These are phyloP conservation scores for Trichonephila clavata DNA, from an alignment of 1,140 invertebrate genomes.

Conservation along the genomic window DNA sequence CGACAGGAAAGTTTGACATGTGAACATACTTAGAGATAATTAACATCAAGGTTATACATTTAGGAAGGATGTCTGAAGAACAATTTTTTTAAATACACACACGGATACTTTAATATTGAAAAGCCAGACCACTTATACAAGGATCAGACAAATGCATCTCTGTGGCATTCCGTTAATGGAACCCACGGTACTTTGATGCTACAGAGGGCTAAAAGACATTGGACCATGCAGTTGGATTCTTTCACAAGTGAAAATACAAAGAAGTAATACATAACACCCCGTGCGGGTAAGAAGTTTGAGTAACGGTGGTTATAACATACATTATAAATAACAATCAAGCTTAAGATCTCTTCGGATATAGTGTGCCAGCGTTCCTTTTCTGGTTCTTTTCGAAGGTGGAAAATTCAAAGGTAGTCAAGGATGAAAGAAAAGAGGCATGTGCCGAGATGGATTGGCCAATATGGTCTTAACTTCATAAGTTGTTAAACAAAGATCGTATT, in stretches of 20 bases:
- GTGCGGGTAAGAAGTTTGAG: background rate
- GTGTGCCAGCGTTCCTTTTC: background rate
- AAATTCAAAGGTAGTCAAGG: background rate
- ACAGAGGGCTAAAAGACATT: slow-evolving; percentile 24
- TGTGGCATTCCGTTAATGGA: background rate
- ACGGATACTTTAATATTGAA: slow-evolving; percentile 8
- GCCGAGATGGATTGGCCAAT: background rate
- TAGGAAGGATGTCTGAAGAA: slow-evolving; percentile 1
- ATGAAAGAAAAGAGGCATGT: background rate
- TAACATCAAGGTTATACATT: background rate
- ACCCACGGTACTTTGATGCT: slow-evolving; percentile 41
- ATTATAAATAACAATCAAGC: background rate
- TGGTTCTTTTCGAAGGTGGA: background rate
- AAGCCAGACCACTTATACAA: background rate
- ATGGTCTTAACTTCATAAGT: background rate
- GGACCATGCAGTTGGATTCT: slow-evolving; percentile 46
- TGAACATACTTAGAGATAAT: background rate
- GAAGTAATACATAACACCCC: background rate
- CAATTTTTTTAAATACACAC: background rate
- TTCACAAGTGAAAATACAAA: slow-evolving; percentile 12
- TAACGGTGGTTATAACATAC: background rate
- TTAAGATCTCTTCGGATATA: background rate
- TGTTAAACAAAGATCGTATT: background rate
- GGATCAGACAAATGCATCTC: slow-evolving; percentile 18
- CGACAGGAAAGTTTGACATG: no score